These are phyloP conservation scores for Polydesmus complanatus DNA, from an alignment of 2,888 invertebrate genomes.

Conservation along the genomic window DNA sequence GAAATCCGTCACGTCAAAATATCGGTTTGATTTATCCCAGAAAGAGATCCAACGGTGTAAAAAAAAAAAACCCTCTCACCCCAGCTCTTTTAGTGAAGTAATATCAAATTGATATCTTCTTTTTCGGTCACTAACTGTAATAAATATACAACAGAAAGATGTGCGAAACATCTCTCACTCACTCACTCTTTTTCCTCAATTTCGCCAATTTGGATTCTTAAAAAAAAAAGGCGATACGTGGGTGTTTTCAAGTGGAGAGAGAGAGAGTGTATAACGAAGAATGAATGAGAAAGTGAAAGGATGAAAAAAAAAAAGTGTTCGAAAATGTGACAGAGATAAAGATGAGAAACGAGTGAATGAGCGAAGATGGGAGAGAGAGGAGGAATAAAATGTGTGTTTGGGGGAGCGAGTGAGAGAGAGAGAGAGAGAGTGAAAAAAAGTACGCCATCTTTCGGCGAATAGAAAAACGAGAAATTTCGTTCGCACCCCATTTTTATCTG, in stretches of 20 bases:
- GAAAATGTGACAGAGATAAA: not conserved
- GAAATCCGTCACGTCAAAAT: no score
- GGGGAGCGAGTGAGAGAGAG: not conserved
- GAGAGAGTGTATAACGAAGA: not conserved
- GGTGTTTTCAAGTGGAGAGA: not conserved
- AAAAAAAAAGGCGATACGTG: not conserved
- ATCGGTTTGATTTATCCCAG: no score
- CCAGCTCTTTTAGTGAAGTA: no score
- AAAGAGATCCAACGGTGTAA: no score
- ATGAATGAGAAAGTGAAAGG: not conserved
- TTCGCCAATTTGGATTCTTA: not conserved
- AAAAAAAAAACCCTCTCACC: no score
- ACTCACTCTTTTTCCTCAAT: not conserved
- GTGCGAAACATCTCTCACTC: not conserved
- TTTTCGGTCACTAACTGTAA: not conserved
- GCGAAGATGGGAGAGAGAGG: not conserved
- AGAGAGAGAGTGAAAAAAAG: not conserved
- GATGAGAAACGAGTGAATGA: not conserved
- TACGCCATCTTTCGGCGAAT: not conserved
- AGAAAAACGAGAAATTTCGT: not conserved
- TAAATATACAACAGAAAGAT: not conserved
- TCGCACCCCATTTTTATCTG: not conserved
- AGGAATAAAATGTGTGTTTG: not conserved
- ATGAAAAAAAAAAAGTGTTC: not conserved
- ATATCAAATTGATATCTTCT: not conserved